Conservation (phyloP, 2,797 vertebrate species). For the Vespertilio murinus region DNA sequence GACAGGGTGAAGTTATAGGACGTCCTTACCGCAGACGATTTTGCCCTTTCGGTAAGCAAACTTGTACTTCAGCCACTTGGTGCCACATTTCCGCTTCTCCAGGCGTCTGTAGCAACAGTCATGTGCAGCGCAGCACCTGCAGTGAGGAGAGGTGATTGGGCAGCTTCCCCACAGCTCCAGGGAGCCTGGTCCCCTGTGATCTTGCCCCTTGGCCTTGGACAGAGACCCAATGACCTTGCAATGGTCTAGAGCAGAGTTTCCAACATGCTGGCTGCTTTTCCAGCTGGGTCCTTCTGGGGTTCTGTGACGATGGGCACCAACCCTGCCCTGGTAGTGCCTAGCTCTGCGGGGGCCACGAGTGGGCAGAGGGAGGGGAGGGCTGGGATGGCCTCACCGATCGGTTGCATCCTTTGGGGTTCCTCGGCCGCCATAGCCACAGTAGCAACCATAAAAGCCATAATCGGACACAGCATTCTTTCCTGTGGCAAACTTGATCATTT, state of each 20-base stretch:
- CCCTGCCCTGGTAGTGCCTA: not conserved
- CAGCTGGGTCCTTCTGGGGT: not conserved
- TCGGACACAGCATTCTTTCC: accelerated
- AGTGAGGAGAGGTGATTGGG: not conserved
- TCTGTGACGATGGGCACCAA: not conserved
- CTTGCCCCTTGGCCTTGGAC: not conserved
- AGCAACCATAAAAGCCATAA: slow-evolving; percentile 56
- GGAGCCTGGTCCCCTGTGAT: not conserved
- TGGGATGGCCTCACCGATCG: slow-evolving; percentile 15
- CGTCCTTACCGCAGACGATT: slow-evolving; percentile 62
- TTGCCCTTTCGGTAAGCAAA: accelerated
- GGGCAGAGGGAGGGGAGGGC: not conserved
- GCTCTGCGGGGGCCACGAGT: not conserved
- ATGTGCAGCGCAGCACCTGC: slow-evolving; percentile 67
- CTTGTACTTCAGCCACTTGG: accelerated
- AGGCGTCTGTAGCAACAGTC: slow-evolving; percentile 67
- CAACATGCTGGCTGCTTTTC: not conserved
- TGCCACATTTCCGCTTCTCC: accelerated
- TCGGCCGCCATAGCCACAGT: not conserved
- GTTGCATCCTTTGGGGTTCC: slow-evolving; percentile 59
- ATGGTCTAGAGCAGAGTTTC: not conserved
- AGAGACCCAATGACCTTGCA: not conserved
- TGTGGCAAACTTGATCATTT: not conserved
- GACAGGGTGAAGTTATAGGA: accelerated
- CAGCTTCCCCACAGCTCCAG: not conserved